Base-by-base conservation (phyloP, 2,113 vertebrate species). In the Diglossa brunneiventris region DNA sequence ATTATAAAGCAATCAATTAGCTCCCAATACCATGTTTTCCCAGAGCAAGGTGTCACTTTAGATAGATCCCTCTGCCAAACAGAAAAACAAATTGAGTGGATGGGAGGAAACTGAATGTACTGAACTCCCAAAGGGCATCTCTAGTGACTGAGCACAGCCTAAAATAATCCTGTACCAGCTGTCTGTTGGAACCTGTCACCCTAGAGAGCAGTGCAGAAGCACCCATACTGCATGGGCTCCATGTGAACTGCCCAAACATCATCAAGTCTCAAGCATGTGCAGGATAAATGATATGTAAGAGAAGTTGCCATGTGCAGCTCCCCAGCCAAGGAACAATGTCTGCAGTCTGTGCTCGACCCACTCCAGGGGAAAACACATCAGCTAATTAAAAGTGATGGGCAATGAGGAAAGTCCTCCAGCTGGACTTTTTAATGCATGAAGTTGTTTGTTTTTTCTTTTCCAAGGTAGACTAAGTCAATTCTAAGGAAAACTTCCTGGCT, bases 71-170 rank as follows among this genome's bases (percentile, higher is more conserved):
- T 35, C 58, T 83, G 46, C 67, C 55, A 80, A 90, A 56, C 1
- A 49, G 49, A 56, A 86, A 86, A 94, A 16, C 11, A 93, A 91
- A 87, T 22, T 20, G 70, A 74, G 72, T 4, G 7, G 62, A 69
- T 74, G 68, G 72, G 74, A 90, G 76, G 76, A 93, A 88, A 70
- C 68, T 10, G 75, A 63, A 90, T 72, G 86, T 96, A 90, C 90
- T 0, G 1, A 83, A 77, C 33, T 58, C 15, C n/a, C 67, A 41
- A 66, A 76, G 30, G 46, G 19, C 61, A 77, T 31, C 85, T 66
- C 85, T 59, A 42, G 26, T 76, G 49, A 53, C 28, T 35, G 72
- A 92, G 68, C 50, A 44, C 62, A 92, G 72, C 24, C 67, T 47
- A 27, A 73, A 88, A 59, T 49, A 90, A 53, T 73, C 37, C 46